phyloP scores from a whole-genome alignment of 2,113 vertebrate species.

The Aix galericulata region DNA sequence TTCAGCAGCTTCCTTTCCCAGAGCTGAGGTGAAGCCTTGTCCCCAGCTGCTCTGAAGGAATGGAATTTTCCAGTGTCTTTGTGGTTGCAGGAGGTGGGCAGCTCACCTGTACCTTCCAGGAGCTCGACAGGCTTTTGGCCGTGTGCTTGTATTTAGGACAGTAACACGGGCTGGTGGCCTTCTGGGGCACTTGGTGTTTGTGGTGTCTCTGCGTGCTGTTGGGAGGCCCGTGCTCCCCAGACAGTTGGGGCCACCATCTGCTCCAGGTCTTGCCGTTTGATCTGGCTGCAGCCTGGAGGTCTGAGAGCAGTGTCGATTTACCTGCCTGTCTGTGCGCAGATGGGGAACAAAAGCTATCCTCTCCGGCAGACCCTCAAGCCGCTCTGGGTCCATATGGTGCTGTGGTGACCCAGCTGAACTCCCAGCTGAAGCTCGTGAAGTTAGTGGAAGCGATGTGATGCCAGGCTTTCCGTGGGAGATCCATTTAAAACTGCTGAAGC shows the following conservation, averaged over 20 bases:
- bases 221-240: background rate
- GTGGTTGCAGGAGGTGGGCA: background rate
- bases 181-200: background rate
- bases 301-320: background rate
- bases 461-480: background rate
- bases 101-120: background rate
- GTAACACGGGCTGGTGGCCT: background rate
- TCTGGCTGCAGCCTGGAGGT: background rate
- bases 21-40: background rate
- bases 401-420: background rate
- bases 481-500: background rate
- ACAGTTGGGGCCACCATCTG: slow-evolving; percentile 43
- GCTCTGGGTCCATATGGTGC: background rate
- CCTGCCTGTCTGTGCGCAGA: background rate
- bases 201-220: fast-evolving
- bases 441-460: background rate
- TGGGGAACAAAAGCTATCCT: background rate
- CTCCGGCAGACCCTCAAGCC: background rate
- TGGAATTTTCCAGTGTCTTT: slow-evolving; percentile 46
- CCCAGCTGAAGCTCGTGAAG: background rate
- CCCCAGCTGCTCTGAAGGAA: background rate
- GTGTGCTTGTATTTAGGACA: background rate
- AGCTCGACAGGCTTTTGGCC: fast-evolving
- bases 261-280: background rate
- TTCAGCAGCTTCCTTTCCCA: background rate